phyloP scores from a whole-genome alignment of 2,888 invertebrate genomes.

The Ceramica pisi region DNA sequence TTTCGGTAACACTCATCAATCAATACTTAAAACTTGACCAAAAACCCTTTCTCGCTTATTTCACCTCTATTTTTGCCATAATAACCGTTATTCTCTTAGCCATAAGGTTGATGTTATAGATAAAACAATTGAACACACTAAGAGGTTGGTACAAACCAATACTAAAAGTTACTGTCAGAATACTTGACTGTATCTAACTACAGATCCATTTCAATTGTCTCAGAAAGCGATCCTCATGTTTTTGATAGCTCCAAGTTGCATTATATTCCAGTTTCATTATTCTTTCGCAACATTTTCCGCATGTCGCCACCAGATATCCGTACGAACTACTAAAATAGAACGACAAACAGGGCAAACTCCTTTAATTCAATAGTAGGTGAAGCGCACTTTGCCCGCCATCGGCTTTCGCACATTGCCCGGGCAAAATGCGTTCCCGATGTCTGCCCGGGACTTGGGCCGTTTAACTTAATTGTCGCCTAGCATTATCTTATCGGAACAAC shows the following conservation, averaged over 20 bases:
- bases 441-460: slow-evolving; percentile 65
- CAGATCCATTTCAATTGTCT: slow-evolving; percentile 10
- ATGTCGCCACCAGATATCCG: slow-evolving; percentile 43
- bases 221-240: slow-evolving; percentile 2
- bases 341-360: slow-evolving; percentile 50
- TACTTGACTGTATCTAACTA: neutral
- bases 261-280: slow-evolving; percentile 43
- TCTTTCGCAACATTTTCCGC: slow-evolving; percentile 25
- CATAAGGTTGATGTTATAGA: too few species aligned
- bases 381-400: slow-evolving; percentile 48
- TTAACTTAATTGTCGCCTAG: slow-evolving; percentile 77
- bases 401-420: slow-evolving; percentile 63
- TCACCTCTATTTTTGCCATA: too few species aligned
- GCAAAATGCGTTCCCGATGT: slow-evolving; percentile 70
- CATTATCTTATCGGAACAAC: slow-evolving; percentile 76
- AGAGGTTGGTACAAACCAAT: neutral
- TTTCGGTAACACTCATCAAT: too few species aligned
- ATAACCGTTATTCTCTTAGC: too few species aligned
- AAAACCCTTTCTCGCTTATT: too few species aligned
- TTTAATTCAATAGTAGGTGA: slow-evolving; percentile 64
- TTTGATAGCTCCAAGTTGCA: slow-evolving; percentile 12
- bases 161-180: neutral
- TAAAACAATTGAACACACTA: too few species aligned
- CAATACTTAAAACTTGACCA: too few species aligned
- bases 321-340: slow-evolving; percentile 9